Base-by-base conservation (phyloP, 2,888 invertebrate genomes). In the Cephalotes varians region DNA sequence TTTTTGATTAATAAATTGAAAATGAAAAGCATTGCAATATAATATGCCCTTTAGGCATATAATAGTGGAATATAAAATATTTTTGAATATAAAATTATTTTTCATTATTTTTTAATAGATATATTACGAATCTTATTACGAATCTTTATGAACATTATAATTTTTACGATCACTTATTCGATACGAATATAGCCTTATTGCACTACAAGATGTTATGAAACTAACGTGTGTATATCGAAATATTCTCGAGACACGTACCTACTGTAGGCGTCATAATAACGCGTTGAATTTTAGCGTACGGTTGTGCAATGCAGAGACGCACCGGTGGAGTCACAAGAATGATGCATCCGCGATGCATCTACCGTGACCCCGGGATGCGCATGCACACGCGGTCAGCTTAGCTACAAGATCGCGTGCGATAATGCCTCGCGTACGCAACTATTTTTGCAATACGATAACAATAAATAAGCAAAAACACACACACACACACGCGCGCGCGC, bases 351-450 rank as follows among this genome's bases (percentile, higher is more conserved):
- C 85, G 86, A 85, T 88, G 89, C 92, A 91, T 88, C 91, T 88
- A 90, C 90, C 91, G 91, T 92, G 91, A 92, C 91, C 91, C 91
- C 86, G 85, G 88, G 82, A 87, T 82, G 82, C 82, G 60, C 84
- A 79, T 83, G 82, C 84, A 84, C 84, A 80, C 86, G 79, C 74
- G 82, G 40, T 37, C 76, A 54, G 40, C 47, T 79, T 79, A 47
- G 77, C 74, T 56, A 31, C 51, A 71, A 81, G 81, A 85, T 87
- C 80, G 82, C 86, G 86, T 71, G 77, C 25, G 71, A 79, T 79
- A 77, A 64, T 56, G 10, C n/a, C 37, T 31, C 12, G 28, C 65
- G 49, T 51, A 65, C 49, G 37, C 67, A 65, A 76, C 76, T 67
- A 37, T 67, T 28, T 25, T 18, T 18, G 71, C 71, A 71, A 79